Evolutionary conservation across 2,113 vertebrate genomes (phyloP), one percentile per base, ranked within the genome.

Genomic region (Dascyllus trimaculatus): DNA sequence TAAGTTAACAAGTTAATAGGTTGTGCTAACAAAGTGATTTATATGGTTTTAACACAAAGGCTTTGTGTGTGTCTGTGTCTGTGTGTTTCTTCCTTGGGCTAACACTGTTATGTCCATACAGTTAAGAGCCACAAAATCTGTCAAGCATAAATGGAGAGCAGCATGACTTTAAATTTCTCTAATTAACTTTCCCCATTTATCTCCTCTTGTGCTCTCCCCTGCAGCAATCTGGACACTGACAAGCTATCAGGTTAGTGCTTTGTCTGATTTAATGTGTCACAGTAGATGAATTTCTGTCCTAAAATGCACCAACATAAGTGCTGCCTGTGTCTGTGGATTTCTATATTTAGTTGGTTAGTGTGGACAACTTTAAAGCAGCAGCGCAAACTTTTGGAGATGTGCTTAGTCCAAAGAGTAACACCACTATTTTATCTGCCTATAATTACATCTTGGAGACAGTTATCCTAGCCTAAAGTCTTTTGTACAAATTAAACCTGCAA

Each of bases 221-320:
- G 49, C 94, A 99, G 98, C 87, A 98, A 98, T 14, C 93, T 99
- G 92, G 98, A 99, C 85, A 99, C 97, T 0, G 98, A 97, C 88
- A 98, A 96, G 66, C 86, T 99, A 65, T 98, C 97, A 54, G 97
- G 98, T 99, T 86, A 93, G 98, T 61, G 35, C 15, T 62, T 64
- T 26, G 29, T 58, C 11, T 85, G 18, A 76, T 75, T 79, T 52
- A 67, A 64, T 56, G 19, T 48, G 4, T 49, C 58, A 66, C 32
- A 25, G 8, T 66, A 11, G 11, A 5, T 67, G 35, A 0, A 19
- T 73, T 51, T 57, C 15, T 56, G 5, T 71, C 43, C 11, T 21
- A 1, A 17, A 11, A 59, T 19, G 29, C 8, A 5, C 5, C 29
- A n/a, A 21, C 57, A 14, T 15, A 19, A 52, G 25, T 52, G 49